Percentiles rank a stretch among this genome's conserved stretches.
These are phyloP conservation scores for Scytalopus superciliaris DNA, from an alignment of 2,113 vertebrate genomes.

Conservation along the genomic window DNA sequence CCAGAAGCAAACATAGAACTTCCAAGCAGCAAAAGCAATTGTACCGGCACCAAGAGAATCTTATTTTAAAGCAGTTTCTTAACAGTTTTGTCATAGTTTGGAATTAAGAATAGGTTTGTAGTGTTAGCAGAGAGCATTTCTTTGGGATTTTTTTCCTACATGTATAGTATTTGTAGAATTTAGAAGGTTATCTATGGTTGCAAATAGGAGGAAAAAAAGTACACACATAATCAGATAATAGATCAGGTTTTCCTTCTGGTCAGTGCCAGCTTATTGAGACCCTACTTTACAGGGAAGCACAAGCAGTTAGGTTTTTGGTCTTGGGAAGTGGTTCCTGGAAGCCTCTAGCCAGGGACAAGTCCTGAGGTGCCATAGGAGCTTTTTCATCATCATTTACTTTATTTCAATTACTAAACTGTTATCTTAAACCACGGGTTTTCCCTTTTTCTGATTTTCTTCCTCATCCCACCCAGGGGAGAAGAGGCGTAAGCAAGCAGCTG, in stretches of 20 bases:
- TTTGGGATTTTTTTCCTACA: not conserved
- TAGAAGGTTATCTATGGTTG: not conserved
- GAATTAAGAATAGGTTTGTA: not conserved
- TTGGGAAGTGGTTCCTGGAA: not conserved
- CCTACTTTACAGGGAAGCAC: not conserved
- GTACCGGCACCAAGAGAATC: not conserved
- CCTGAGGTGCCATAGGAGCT: not conserved
- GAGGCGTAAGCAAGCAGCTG: not conserved
- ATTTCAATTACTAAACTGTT: not conserved
- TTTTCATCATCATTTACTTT: not conserved
- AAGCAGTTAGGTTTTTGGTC: not conserved
- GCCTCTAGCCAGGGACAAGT: not conserved
- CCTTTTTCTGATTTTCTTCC: not conserved
- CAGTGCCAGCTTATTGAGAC: not conserved
- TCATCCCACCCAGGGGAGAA: not conserved
- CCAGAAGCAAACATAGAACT: not conserved
- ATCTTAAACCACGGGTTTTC: accelerated
- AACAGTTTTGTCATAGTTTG: not conserved
- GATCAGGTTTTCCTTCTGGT: not conserved
- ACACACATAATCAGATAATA: not conserved
- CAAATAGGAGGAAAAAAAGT: not conserved
- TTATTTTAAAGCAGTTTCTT: not conserved
- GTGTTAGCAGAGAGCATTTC: not conserved
- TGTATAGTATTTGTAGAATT: not conserved
- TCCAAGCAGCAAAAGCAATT: not conserved